Evolutionary conservation across 2,797 vertebrate genomes (phyloP).

Genomic region (Xerus rutilus): DNA sequence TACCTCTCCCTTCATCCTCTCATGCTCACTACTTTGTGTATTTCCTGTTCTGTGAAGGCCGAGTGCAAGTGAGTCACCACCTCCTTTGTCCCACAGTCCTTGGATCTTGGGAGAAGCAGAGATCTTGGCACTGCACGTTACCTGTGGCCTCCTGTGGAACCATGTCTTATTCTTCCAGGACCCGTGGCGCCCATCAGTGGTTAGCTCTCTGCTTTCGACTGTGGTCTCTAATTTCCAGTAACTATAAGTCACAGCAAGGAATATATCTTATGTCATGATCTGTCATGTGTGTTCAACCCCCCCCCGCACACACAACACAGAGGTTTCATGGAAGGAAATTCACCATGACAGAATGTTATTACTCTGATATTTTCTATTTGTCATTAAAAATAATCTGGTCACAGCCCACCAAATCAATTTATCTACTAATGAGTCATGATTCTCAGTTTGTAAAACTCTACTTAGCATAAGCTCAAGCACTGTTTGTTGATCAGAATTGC

Average conservation of each 20-base stretch:
- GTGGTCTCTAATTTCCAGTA: background rate
- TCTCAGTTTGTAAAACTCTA: constrained; percentile 38
- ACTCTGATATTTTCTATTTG: background rate
- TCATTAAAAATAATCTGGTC: constrained; percentile 6
- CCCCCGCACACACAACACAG: background rate
- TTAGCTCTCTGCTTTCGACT: background rate
- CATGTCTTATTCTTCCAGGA: background rate
- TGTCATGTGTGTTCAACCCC: background rate
- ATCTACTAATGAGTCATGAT: constrained; percentile 11
- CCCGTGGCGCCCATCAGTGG: background rate
- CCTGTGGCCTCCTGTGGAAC: background rate
- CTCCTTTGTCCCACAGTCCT: background rate
- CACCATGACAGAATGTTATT: background rate
- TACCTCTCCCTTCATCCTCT: too few species aligned
- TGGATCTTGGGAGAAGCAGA: background rate
- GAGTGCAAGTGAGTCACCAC: fast-evolving
- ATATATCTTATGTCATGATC: background rate
- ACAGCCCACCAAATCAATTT: constrained; percentile 8
- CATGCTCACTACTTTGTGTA: background rate
- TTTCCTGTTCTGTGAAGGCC: background rate
- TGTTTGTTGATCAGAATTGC: constrained; percentile 43
- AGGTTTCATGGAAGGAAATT: background rate
- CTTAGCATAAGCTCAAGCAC: constrained; percentile 18
- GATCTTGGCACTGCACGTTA: fast-evolving
- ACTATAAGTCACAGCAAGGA: background rate